Evolutionary conservation across 2,113 vertebrate species (phyloP), one percentile per base, ranked within the genome.

Genomic region (Ctenomys sociabilis): DNA sequence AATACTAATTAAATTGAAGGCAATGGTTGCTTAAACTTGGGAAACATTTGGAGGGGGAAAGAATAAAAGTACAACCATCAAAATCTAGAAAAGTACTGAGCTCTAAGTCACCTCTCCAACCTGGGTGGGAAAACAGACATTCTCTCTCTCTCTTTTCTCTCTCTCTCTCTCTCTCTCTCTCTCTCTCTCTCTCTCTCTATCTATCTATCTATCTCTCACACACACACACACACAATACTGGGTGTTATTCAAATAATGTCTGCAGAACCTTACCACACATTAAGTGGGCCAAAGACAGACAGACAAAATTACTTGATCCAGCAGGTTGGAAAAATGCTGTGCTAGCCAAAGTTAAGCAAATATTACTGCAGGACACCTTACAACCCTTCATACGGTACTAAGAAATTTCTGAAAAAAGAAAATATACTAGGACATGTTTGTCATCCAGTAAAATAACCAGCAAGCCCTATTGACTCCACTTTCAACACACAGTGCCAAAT

Each of bases 391-490:
- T 49, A 54, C 1, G 40, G 5, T 19, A 14, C 37, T 2, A 21
- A 43, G 49, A 95, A 82, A 35, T 59, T 92, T 37, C 54, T 82
- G n/a, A 40, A 68, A 57, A 88, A 85, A 85, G 40, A 80, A 90
- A 90, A 54, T 17, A 45, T 32, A 81, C 37, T 13, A 45, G 5
- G 4, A n/a, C 32, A 30, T 17, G 24, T 52, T n/a, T 88, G 19
- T 66, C 68, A n/a, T 40, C 54, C 75, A 43, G 6, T 43, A 28
- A 64, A 59, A 32, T 17, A n/a, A 84, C 22, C 40, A 70, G 24
- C 72, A 64, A 59, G 22, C 63, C 82, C 86, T 63, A 7, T 0
- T 63, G 45, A 63, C 11, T 84, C 70, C 45, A 28, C 64, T 68
- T 86, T 37, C 22, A 52, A 91, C 81, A 91, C 81, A 66, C 0